A percentile compares a stretch with the other conserved stretches of the same genome.
Evolutionary conservation across 2,113 vertebrate genomes (phyloP).

Genomic region (Pao palembangensis): DNA sequence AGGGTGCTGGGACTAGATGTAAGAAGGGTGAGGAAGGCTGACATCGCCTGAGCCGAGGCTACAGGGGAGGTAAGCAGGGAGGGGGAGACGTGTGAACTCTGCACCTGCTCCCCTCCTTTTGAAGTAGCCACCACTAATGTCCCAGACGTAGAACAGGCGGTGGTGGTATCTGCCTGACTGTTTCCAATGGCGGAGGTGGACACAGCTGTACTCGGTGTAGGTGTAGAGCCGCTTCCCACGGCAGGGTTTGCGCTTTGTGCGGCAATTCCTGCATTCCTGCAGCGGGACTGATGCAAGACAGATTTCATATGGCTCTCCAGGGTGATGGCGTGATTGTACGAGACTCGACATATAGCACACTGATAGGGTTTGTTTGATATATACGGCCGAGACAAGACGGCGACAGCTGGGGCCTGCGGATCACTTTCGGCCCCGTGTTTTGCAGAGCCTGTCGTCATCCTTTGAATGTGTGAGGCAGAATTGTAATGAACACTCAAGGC

Average conservation of each 20-base stretch:
- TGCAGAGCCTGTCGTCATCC: constrained; percentile 79
- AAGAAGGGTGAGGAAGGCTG: constrained; percentile 78
- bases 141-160: constrained; percentile 59
- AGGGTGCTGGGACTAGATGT: constrained; percentile 72
- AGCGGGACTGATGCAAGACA: constrained; percentile 86
- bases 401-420: constrained; percentile 18
- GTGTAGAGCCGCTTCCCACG: constrained; percentile 34
- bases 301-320: constrained; percentile 91
- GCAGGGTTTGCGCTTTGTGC: constrained; percentile 49
- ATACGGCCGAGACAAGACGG: constrained; percentile 58
- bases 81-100: constrained; percentile 63
- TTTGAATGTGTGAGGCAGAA: constrained; percentile 85
- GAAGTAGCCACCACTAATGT: constrained; percentile 57
- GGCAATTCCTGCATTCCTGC: constrained; percentile 73
- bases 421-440: constrained; percentile 61
- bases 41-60: constrained; percentile 76
- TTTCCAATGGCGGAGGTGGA: constrained; percentile 51
- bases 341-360: constrained; percentile 85
- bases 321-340: constrained; percentile 90
- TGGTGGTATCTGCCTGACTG: constrained; percentile 53
- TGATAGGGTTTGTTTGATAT: constrained; percentile 85
- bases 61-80: constrained; percentile 76
- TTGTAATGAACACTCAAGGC: constrained; percentile 87
- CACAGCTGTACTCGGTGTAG: constrained; percentile 42
- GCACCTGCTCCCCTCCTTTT: constrained; percentile 69